Evolutionary conservation across 2,888 invertebrate species (phyloP).

Genomic region (Andrena trimmerana): DNA sequence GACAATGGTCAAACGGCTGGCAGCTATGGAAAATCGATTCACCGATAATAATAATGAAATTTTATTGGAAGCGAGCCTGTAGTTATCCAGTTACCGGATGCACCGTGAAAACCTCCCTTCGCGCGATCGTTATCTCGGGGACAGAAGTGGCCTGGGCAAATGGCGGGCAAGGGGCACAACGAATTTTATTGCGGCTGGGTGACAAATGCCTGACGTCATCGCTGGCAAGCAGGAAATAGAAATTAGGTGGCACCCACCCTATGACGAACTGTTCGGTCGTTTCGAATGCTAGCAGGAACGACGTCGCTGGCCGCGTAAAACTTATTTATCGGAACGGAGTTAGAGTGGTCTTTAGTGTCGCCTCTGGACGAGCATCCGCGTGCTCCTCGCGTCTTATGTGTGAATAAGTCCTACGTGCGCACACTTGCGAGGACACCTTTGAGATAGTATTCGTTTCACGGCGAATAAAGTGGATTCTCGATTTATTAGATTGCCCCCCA

Average conservation of each 20-base stretch:
- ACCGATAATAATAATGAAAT: constrained; percentile 18
- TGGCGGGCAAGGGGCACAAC: not conserved
- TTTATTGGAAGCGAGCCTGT: constrained; percentile 4
- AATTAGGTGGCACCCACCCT: constrained; percentile 64
- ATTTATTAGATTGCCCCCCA: constrained; percentile 62
- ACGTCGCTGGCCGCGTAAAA: constrained; percentile 46
- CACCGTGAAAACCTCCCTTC: not conserved
- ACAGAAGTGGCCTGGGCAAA: constrained; percentile 11
- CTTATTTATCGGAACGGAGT: constrained; percentile 66
- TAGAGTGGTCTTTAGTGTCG: constrained; percentile 26
- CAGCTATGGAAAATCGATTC: constrained; percentile 20
- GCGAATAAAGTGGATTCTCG: constrained; percentile 60
- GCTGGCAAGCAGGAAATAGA: constrained; percentile 66
- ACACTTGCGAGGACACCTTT: not conserved
- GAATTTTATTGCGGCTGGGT: constrained; percentile 21
- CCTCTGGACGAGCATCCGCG: not conserved
- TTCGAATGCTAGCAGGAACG: not conserved
- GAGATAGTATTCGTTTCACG: constrained; percentile 15
- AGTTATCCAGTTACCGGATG: constrained; percentile 20
- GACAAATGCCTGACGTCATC: constrained; percentile 41
- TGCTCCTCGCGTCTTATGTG: not conserved
- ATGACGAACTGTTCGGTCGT: constrained; percentile 14
- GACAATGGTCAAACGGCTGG: constrained; percentile 3
- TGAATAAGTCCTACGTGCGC: not conserved
- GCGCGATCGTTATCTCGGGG: constrained; percentile 27